These are phyloP conservation scores for Nephila pilipes DNA, from an alignment of 1,140 invertebrate genomes.

Conservation along the genomic window DNA sequence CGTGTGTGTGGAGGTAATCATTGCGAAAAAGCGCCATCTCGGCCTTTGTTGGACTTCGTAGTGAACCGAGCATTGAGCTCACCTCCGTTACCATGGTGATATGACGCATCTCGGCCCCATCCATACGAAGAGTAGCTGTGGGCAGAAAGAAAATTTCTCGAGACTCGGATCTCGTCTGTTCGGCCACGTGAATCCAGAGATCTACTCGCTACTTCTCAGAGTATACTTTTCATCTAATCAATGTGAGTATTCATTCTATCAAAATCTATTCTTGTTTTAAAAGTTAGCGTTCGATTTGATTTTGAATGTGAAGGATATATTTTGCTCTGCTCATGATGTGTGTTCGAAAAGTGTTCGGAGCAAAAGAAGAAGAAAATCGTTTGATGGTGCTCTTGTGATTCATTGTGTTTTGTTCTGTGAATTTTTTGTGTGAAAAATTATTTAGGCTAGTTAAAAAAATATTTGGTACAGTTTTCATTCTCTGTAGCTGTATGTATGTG, in stretches of 20 bases:
- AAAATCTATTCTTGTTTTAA: not conserved
- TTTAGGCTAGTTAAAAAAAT: not conserved
- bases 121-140: constrained; percentile 21
- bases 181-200: constrained; percentile 55
- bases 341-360: not conserved
- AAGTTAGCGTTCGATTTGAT: not conserved
- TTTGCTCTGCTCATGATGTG: not conserved
- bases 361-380: not conserved
- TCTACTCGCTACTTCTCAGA: not conserved
- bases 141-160: constrained; percentile 18
- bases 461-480: not conserved
- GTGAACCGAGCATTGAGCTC: constrained; percentile 59
- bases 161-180: not conserved
- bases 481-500: not conserved
- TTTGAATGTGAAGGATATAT: not conserved
- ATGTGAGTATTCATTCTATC: not conserved
- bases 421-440: not conserved
- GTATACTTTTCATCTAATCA: not conserved
- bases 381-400: too few species aligned
- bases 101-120: constrained; percentile 72
- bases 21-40: constrained; percentile 73
- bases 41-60: constrained; percentile 64
- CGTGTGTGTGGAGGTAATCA: not conserved
- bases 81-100: constrained; percentile 73
- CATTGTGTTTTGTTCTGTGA: not conserved